phyloP scores from a whole-genome alignment of 1,140 invertebrate species.

The Panulirus ornatus region DNA sequence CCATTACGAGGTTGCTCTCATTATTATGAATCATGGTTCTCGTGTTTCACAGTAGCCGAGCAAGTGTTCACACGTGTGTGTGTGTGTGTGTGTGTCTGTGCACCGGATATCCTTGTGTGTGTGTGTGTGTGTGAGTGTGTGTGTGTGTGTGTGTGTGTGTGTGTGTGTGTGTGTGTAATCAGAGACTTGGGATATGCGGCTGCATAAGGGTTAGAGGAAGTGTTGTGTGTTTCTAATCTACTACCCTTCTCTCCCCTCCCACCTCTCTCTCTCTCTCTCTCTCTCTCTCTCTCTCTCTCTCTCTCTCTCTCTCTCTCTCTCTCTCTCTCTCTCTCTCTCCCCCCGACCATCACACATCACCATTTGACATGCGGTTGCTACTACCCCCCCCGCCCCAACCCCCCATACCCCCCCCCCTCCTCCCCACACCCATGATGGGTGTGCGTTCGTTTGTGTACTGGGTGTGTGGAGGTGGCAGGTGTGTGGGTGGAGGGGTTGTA shows the following conservation, averaged over 20 bases:
- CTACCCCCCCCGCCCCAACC: too few relatives aligned
- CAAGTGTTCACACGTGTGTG: background rate
- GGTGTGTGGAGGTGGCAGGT: too few relatives aligned
- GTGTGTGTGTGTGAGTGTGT: constrained; percentile 33
- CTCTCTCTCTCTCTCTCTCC: background rate
- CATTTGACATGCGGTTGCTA: background rate
- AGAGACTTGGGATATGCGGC: too few relatives aligned
- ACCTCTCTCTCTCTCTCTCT: background rate
- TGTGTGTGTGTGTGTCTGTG: constrained; percentile 37
- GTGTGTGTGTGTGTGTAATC: background rate
- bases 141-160: constrained; percentile 30
- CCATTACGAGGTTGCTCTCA: too few relatives aligned
- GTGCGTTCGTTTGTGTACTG: too few relatives aligned
- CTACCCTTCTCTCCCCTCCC: too few relatives aligned
- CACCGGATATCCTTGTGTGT: too few relatives aligned
- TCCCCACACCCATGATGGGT: too few relatives aligned
- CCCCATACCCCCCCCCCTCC: too few relatives aligned
- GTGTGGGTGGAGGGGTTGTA: too few relatives aligned
- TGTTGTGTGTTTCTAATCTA: background rate
- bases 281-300: background rate
- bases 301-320: background rate
- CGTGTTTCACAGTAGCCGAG: too few relatives aligned
- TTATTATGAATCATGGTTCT: too few relatives aligned
- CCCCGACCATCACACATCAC: background rate
- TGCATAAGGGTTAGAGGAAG: background rate